Evolutionary conservation across 2,113 vertebrate genomes (phyloP).

Genomic region (Vidua macroura): DNA sequence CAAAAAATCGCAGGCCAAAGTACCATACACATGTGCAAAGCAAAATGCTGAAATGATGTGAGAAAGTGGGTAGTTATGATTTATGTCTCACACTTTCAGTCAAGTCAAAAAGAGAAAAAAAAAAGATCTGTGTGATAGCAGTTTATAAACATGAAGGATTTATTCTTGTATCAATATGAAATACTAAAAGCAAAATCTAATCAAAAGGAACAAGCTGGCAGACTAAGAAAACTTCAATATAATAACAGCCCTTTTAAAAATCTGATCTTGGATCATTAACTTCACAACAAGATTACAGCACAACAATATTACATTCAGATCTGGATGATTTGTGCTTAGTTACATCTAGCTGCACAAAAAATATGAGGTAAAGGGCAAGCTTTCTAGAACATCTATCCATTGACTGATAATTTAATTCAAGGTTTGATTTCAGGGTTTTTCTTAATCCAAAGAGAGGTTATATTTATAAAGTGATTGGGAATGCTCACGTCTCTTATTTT

Average conservation of each 20-base stretch:
- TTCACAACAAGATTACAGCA: conserved; percentile 64
- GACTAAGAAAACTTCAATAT: conserved; percentile 53
- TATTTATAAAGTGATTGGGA: conserved; percentile 11
- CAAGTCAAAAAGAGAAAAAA: neutral
- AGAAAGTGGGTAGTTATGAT: neutral
- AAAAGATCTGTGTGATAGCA: neutral
- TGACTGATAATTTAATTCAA: neutral
- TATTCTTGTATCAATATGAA: conserved; percentile 34
- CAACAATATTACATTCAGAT: conserved; percentile 55
- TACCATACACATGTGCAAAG: neutral
- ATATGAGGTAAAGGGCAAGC: neutral
- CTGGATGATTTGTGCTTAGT: conserved; percentile 22
- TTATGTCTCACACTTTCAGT: neutral
- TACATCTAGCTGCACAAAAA: conserved; percentile 23
- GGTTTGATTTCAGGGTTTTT: neutral
- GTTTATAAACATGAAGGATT: conserved; percentile 36
- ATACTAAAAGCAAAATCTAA: conserved; percentile 63
- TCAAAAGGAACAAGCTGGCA: conserved; percentile 55
- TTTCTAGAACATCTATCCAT: neutral
- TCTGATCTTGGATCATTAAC: conserved; percentile 61
- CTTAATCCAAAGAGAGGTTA: neutral
- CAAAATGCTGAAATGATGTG: neutral
- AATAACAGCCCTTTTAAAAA: conserved; percentile 51
- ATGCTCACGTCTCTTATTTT: neutral
- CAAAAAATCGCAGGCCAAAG: neutral